These are phyloP conservation scores for Vireo griseus DNA, from an alignment of 2,797 vertebrate genomes.

Conservation along the genomic window DNA sequence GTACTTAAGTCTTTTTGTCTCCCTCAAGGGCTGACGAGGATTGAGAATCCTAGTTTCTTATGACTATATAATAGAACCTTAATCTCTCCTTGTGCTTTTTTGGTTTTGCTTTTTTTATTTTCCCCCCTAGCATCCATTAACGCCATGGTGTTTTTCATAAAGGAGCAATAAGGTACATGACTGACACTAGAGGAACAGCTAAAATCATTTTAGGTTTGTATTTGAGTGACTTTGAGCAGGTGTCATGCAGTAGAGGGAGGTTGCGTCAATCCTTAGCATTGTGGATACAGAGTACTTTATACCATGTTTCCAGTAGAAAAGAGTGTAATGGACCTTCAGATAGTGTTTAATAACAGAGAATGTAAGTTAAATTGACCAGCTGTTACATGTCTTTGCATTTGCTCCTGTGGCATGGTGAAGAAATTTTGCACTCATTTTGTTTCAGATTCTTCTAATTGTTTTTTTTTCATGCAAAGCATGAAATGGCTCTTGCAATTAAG, in stretches of 20 bases:
- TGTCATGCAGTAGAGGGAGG: neutral
- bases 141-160: neutral
- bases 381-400: conserved; percentile 27
- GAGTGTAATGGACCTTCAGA: conserved; percentile 44
- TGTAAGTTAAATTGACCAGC: conserved; percentile 55
- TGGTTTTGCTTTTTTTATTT: neutral
- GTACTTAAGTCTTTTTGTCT: neutral
- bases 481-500: conserved; percentile 4
- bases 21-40: neutral
- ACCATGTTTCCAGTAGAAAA: conserved; percentile 20
- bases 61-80: neutral
- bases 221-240: neutral
- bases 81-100: neutral
- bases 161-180: neutral
- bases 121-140: neutral
- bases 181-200: neutral
- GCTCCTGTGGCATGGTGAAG: neutral
- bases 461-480: conserved; percentile 30
- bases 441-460: conserved; percentile 53
- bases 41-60: neutral
- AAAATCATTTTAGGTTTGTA: neutral
- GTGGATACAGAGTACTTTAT: conserved; percentile 13
- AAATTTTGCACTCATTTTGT: conserved; percentile 59
- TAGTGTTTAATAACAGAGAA: conserved; percentile 59
- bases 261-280: neutral